Conservation (phyloP, 2,888 invertebrate species). For the Pyrochroa serraticornis region DNA sequence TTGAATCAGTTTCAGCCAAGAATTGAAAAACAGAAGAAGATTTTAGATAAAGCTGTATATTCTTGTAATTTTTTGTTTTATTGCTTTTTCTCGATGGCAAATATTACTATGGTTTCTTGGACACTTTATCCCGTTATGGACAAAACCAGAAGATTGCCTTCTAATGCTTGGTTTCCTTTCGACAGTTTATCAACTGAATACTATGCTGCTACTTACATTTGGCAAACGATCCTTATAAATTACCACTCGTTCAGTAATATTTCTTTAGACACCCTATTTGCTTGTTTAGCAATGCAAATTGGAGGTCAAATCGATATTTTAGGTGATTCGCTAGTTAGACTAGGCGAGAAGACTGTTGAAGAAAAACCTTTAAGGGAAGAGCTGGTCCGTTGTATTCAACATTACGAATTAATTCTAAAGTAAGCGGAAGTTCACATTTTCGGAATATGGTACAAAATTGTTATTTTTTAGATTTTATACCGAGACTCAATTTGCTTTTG, state of each 20-base stretch:
- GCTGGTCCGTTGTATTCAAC: slow-evolving; percentile 5
- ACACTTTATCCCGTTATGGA: slow-evolving; percentile 5
- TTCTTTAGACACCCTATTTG: slow-evolving; percentile 13
- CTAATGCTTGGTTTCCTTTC: slow-evolving; percentile 19
- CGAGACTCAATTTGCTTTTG: not conserved
- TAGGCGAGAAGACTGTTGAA: not conserved
- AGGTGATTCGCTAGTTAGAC: not conserved
- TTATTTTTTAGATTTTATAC: slow-evolving; percentile 5
- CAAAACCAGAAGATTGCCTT: slow-evolving; percentile 4
- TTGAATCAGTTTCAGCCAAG: slow-evolving; percentile 6
- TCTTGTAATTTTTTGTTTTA: slow-evolving; percentile 1
- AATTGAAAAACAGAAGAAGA: slow-evolving; percentile 1
- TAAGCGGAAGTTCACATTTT: not conserved
- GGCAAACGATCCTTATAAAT: slow-evolving; percentile 10
- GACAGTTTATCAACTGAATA: slow-evolving; percentile 4
- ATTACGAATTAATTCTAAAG: slow-evolving; percentile 14
- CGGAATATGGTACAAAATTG: not conserved
- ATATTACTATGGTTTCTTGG: slow-evolving; percentile 3
- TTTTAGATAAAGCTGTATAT: slow-evolving; percentile 7
- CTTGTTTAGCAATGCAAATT: slow-evolving; percentile 8
- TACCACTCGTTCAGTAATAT: slow-evolving; percentile 9
- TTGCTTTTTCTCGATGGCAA: slow-evolving; percentile 1
- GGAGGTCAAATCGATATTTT: slow-evolving; percentile 10
- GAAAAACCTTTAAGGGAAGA: not conserved
- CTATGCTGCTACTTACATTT: slow-evolving; percentile 5